These are phyloP conservation scores for Sebastes diploproa DNA, from an alignment of 2,797 vertebrate species.

Conservation along the genomic window DNA sequence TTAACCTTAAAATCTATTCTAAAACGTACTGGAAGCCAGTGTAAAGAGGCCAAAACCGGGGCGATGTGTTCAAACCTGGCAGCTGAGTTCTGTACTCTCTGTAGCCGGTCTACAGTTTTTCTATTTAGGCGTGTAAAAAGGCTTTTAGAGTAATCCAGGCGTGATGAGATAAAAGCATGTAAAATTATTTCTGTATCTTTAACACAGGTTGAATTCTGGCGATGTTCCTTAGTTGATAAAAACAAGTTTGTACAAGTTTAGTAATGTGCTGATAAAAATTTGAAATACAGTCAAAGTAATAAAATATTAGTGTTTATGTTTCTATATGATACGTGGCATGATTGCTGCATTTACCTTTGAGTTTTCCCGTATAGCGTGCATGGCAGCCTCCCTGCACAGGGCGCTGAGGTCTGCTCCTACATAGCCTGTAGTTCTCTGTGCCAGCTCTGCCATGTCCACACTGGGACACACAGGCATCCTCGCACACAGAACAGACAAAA, in stretches of 20 bases:
- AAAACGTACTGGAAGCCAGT: no score
- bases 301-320: neutral
- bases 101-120: neutral
- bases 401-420: slow-evolving; percentile 95
- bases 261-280: no score
- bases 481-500: slow-evolving; percentile 86
- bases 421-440: slow-evolving; percentile 89
- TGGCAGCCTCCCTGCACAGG: slow-evolving; percentile 91
- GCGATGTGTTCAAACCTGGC: neutral
- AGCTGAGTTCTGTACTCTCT: neutral
- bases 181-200: neutral
- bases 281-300: rapidly evolving
- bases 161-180: neutral
- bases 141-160: neutral
- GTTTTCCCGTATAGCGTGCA: slow-evolving; percentile 83
- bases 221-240: no score
- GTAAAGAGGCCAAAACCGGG: neutral
- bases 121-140: neutral
- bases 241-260: no score
- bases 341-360: slow-evolving; percentile 76
- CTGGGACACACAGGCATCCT: slow-evolving; percentile 83
- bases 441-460: slow-evolving; percentile 82
- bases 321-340: rapidly evolving
- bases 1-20: neutral
- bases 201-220: no score